A percentile compares a stretch with the other conserved stretches of the same genome.
Conservation (phyloP, 1,140 invertebrate genomes). For the Leptestheria dahalacensis region DNA sequence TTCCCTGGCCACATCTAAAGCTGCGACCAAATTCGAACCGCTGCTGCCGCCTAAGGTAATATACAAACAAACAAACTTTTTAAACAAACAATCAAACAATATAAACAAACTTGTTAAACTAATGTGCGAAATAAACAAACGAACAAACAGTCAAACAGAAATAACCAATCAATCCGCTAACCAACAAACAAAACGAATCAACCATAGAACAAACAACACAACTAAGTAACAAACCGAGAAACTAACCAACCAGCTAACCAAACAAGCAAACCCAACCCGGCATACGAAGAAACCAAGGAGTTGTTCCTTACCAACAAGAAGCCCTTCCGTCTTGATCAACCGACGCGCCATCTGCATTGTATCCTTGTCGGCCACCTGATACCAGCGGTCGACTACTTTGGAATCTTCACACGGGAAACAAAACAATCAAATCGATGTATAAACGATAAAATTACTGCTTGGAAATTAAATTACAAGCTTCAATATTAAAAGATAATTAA, state of each 20-base stretch:
- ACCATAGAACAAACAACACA: no score
- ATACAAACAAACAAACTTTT: background rate
- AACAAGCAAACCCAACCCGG: background rate
- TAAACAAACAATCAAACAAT: background rate
- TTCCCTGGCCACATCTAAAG: constrained; percentile 37
- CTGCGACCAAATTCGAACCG: background rate
- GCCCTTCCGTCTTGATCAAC: constrained; percentile 42
- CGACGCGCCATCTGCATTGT: constrained; percentile 40
- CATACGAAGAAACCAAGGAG: background rate
- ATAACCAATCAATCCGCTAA: no score
- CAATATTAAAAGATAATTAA: no score
- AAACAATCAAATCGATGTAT: no score
- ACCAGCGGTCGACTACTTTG: constrained; percentile 36
- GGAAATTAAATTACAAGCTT: no score
- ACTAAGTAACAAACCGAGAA: no score
- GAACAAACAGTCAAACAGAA: no score
- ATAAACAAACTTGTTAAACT: background rate
- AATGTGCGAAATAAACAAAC: no score
- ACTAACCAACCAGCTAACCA: no score
- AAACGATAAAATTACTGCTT: no score
- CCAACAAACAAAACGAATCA: no score
- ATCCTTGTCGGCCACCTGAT: constrained; percentile 38
- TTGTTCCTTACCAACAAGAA: constrained; percentile 1
- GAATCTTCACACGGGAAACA: constrained; percentile 11
- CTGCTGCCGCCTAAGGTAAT: background rate